These are phyloP conservation scores for Drosophila arawakana DNA, from an alignment of 1,140 invertebrate species.

Conservation along the genomic window DNA sequence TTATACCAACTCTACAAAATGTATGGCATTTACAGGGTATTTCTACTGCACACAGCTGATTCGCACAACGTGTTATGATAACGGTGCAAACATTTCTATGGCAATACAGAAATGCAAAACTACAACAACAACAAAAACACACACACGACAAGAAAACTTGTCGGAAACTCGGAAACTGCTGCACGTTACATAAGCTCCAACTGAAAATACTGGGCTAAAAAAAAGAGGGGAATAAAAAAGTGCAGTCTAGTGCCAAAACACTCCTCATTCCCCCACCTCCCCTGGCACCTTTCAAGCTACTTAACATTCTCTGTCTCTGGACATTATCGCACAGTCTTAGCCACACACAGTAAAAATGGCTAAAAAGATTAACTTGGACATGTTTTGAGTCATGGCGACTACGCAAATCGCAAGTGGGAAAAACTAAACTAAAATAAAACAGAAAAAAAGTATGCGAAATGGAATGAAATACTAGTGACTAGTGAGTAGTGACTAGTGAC, in stretches of 20 bases:
- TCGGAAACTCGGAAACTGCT: slow-evolving; percentile 9
- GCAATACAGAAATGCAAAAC: slow-evolving; percentile 15
- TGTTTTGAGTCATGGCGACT: slow-evolving; percentile 30
- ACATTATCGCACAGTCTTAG: not conserved
- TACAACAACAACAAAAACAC: not conserved
- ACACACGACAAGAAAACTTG: slow-evolving; percentile 4
- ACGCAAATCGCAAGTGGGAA: slow-evolving; percentile 25
- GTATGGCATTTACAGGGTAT: not conserved
- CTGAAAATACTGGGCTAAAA: too few species aligned
- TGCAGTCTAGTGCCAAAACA: slow-evolving; percentile 13
- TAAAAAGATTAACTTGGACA: slow-evolving; percentile 45
- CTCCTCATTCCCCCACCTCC: not conserved
- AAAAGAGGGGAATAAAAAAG: not conserved
- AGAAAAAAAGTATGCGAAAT: not conserved
- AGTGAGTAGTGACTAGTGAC: not conserved
- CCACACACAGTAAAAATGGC: slow-evolving; percentile 31
- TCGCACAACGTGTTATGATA: slow-evolving; percentile 13
- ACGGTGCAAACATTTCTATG: slow-evolving; percentile 10
- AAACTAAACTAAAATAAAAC: slow-evolving; percentile 22
- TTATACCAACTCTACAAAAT: too few species aligned
- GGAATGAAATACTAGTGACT: not conserved
- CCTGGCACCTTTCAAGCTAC: not conserved
- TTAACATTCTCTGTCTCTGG: not conserved
- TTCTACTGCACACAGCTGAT: not conserved
- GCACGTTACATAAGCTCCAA: slow-evolving; percentile 19